Evolutionary conservation across 2,888 invertebrate genomes (phyloP).

Genomic region (Steinernema scapterisci): DNA sequence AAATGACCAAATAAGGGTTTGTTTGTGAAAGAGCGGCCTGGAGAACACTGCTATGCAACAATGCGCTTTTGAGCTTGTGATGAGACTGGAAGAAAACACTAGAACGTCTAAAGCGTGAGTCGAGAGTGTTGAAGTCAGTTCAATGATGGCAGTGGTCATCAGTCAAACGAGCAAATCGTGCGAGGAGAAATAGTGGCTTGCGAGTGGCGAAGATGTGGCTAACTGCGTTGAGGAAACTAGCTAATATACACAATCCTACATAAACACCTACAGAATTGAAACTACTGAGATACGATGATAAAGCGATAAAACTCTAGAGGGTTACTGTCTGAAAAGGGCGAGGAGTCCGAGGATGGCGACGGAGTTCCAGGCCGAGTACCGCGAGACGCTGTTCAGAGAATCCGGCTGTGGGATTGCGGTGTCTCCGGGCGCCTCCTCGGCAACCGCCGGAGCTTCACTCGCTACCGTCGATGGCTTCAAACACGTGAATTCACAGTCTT

Average conservation of each 20-base stretch:
- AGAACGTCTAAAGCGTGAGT: too few species aligned
- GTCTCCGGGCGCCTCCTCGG: slow-evolving; percentile 11
- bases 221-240: background rate
- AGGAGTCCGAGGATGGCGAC: background rate
- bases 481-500: slow-evolving; percentile 58
- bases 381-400: background rate
- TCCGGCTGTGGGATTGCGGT: slow-evolving; percentile 18
- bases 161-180: too few species aligned
- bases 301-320: slow-evolving; percentile 19
- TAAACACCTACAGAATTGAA: background rate
- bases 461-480: slow-evolving; percentile 8
- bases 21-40: background rate
- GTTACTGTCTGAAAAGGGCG: slow-evolving; percentile 19
- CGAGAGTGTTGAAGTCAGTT: too few species aligned
- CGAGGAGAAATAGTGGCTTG: too few species aligned
- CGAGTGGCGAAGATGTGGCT: background rate
- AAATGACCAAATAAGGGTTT: background rate
- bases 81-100: background rate
- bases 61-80: slow-evolving; percentile 3
- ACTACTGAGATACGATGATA: background rate
- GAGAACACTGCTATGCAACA: background rate
- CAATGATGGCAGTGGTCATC: too few species aligned
- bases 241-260: slow-evolving; percentile 6
- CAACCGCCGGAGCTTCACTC: background rate
- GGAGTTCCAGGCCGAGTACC: background rate